phyloP scores from a whole-genome alignment of 2,113 vertebrate genomes.

The Mustela lutreola region DNA sequence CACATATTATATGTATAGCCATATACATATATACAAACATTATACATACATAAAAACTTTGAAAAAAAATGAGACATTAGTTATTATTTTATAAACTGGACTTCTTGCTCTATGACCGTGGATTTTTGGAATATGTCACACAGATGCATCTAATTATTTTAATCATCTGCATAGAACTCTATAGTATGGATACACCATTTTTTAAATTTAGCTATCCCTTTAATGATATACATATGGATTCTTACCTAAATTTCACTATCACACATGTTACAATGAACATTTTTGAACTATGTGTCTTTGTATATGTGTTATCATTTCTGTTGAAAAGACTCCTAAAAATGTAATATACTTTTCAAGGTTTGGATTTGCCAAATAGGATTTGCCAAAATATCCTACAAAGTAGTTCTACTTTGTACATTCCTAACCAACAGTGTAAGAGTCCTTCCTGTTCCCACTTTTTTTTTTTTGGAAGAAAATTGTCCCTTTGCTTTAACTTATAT shows the following conservation, averaged over 20 bases:
- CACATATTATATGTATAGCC: background rate
- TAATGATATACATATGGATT: background rate
- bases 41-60: background rate
- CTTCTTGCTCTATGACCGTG: background rate
- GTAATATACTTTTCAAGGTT: conserved; percentile 17
- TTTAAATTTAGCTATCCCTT: background rate
- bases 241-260: background rate
- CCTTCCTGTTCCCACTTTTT: background rate
- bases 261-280: background rate
- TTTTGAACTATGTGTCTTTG: background rate
- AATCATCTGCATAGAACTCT: background rate
- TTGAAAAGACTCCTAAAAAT: background rate
- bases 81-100: background rate
- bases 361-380: background rate
- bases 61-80: background rate
- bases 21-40: background rate
- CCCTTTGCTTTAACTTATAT: conserved; percentile 24
- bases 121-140: background rate
- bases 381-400: conserved; percentile 1
- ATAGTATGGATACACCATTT: background rate
- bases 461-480: background rate
- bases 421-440: background rate
- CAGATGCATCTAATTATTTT: background rate
- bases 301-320: background rate
- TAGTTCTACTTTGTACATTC: background rate